Evolutionary conservation across 2,797 vertebrate genomes (phyloP), one percentile per base, ranked within the genome.

Genomic region (Ibycter americanus): DNA sequence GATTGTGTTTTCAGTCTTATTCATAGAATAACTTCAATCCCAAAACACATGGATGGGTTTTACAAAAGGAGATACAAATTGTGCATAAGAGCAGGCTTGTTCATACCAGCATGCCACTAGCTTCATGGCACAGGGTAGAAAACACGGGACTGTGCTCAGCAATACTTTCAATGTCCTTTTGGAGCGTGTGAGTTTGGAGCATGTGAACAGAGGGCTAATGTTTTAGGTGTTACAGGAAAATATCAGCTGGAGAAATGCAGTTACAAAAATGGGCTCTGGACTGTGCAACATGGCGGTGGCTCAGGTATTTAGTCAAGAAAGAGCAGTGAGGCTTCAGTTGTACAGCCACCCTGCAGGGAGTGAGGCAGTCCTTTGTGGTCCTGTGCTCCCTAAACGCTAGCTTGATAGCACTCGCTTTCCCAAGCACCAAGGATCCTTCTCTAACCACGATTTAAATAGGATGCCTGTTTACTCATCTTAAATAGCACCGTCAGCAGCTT

Each of bases 401-500:
- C n/a, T 42, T 66, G 59, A 8, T 59, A 90, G 51, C 14, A 26
- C 7, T 34, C 32, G 8, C 25, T 87, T 93, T 94, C 80, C 74
- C 61, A 49, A 70, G 51, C 36, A 49, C n/a, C n/a, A 70, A 31
- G 34, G 36, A 71, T 67, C 36, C 34, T 83, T 88, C 78, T 55
- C 36, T 72, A 63, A 85, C 70, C 34, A 34, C 1, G 0, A 67
- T 90, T 92, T 89, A 92, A 89, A 68, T 20, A 49, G 34, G 38
- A 66, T 89, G 62, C 10, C 66, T 91, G 58, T 89, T 93, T 94
- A 92, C 88, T 12, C 22, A 55, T 89, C 83, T 79, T 51, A 76
- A 92, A 83, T 49, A 86, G 84, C 90, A 90, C 61, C 2, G n/a
- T 95, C 96, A 97, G 95, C 95, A 96, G 65, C 42, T 74, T 61